Percentiles rank a stretch among this genome's conserved stretches.
Conservation (phyloP, 2,113 vertebrate genomes). For the Craseonycteris thonglongyai region DNA sequence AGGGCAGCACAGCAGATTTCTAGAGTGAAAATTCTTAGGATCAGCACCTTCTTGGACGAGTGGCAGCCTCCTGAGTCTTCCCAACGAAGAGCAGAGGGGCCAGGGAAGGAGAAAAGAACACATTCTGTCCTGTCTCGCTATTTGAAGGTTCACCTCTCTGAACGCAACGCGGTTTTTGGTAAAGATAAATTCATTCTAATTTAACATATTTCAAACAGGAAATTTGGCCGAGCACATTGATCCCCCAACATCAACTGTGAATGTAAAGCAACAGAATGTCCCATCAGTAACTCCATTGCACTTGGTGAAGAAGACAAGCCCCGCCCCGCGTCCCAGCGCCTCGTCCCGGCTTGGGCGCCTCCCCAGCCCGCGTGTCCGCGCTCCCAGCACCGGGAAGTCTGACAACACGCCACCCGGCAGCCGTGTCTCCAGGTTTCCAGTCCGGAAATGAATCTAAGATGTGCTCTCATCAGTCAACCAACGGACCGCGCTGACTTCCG, state of each 20-base stretch:
- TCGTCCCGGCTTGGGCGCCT: too few relatives aligned
- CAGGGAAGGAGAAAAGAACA: slow-evolving; percentile 78
- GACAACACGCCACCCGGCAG: slow-evolving; percentile 82
- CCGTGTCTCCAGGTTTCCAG: slow-evolving; percentile 80
- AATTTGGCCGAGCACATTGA: slow-evolving; percentile 79
- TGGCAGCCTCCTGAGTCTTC: slow-evolving; percentile 55
- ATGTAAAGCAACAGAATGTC: slow-evolving; percentile 86
- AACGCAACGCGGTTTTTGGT: slow-evolving; percentile 82
- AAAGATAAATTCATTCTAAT: slow-evolving; percentile 82
- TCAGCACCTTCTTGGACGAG: slow-evolving; percentile 65
- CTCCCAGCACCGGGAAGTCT: slow-evolving; percentile 76
- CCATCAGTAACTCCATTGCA: slow-evolving; percentile 89
- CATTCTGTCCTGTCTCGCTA: slow-evolving; percentile 78
- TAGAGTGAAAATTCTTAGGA: slow-evolving; percentile 49
- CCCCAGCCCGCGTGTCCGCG: too few relatives aligned
- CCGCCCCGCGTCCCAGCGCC: slow-evolving; percentile 79
- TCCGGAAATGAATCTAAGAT: slow-evolving; percentile 84
- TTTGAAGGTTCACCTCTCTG: slow-evolving; percentile 80
- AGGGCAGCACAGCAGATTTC: slow-evolving; percentile 57
- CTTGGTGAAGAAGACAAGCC: slow-evolving; percentile 83
- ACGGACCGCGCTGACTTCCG: slow-evolving; percentile 88
- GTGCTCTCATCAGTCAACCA: slow-evolving; percentile 81
- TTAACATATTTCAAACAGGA: slow-evolving; percentile 77
- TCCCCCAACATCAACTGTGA: slow-evolving; percentile 78
- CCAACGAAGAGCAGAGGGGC: slow-evolving; percentile 75